These are phyloP conservation scores for Paramuricea clavata DNA, from an alignment of 92 coral and sea anemone genomes.

Conservation along the genomic window DNA sequence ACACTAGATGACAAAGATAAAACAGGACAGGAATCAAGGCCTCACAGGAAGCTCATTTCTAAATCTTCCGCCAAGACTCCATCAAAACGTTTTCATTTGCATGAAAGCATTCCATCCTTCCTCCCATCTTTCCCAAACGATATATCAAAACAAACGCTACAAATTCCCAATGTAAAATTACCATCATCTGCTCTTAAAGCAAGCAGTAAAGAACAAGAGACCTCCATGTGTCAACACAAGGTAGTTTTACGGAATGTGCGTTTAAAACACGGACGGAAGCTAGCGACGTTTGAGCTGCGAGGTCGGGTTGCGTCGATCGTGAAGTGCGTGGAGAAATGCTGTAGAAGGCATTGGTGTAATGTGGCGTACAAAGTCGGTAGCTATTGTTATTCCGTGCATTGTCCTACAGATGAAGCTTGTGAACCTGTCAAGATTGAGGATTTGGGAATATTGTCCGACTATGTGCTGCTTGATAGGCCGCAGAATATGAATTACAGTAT, in stretches of 20 bases:
- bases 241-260: slow-evolving; percentile 83
- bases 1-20: neutral
- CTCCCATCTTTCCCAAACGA: neutral
- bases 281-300: slow-evolving; percentile 81
- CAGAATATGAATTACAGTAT: slow-evolving; percentile 78
- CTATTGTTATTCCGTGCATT: slow-evolving; percentile 90
- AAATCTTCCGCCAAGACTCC: neutral
- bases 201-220: slow-evolving; percentile 53
- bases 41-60: too few species aligned
- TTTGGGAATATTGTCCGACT: slow-evolving; percentile 46
- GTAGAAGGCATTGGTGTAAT: slow-evolving; percentile 79
- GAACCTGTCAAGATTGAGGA: slow-evolving; percentile 63
- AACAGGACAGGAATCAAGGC: neutral
- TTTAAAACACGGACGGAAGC: slow-evolving; percentile 77
- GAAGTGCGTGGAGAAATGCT: slow-evolving; percentile 83
- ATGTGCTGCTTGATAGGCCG: slow-evolving; percentile 62
- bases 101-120: neutral
- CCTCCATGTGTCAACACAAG: slow-evolving; percentile 74
- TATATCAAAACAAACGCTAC: neutral
- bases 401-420: slow-evolving; percentile 82
- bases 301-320: slow-evolving; percentile 76
- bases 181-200: neutral
- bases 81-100: neutral
- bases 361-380: slow-evolving; percentile 87
- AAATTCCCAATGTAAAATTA: neutral